Base-by-base conservation (phyloP, 2,797 vertebrate genomes). In the Helostoma temminkii region DNA sequence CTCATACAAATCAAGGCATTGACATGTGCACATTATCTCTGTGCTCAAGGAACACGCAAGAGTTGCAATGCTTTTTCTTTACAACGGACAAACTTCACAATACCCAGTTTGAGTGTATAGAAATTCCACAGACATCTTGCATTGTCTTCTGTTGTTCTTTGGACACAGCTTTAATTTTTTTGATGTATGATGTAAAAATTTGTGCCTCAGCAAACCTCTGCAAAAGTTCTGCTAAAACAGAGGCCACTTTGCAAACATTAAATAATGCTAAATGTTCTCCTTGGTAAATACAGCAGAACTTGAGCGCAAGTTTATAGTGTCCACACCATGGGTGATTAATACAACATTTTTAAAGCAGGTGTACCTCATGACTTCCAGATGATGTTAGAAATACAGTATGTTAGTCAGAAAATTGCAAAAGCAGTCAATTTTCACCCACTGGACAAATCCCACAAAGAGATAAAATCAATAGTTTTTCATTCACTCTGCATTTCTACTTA, bases 1-100 rank as follows among this genome's bases (percentile, higher is more conserved):
- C 87, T 91, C 86, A 90, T 89, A 90, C 85, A 92, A 92, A 93
- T 91, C 86, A 88, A 90, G 75, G 74, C 86, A 91, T 86, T 91
- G 92, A 90, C 87, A 93, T 86, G 83, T 90, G 88, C 89, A 92
- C 86, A 91, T 93, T 93, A 91, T 89, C 80, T 87, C 66, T 39
- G 75, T 66, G 62, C 66, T 76, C 71, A 46, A 81, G 69, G 76
- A 83, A 88, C 74, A 82, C 71, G 61, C 58, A 88, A 86, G 69
- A 82, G 76, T 70, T 73, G 59, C 50, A 42, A 42, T 59, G 64
- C 59, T 46, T 69, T 83, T 70, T 62, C 63, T 43, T 61, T 62
- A 58, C 70, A 62, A 82, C 83, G 76, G 75, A 83, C 78, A 87
- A 81, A 88, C 83, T 85, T 87, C 84, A 78, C 80, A 78, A 76